phyloP scores from a whole-genome alignment of 2,888 invertebrate species.

The Nephrotoma guestfalica region DNA sequence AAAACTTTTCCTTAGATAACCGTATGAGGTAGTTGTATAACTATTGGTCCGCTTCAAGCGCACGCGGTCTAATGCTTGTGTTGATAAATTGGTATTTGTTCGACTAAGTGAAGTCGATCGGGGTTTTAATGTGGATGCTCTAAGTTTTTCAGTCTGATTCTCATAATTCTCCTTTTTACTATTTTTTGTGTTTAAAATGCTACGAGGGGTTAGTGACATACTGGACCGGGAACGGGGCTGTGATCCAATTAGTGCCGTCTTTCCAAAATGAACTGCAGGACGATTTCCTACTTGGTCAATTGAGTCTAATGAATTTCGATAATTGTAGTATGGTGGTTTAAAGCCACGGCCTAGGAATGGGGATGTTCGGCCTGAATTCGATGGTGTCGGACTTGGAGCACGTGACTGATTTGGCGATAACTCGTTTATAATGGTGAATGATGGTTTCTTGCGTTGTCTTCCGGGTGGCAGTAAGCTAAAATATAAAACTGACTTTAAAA shows the following conservation, averaged over 20 bases:
- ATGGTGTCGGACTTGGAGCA: constrained; percentile 33
- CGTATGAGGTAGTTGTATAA: not conserved
- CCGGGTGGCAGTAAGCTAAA: constrained; percentile 15
- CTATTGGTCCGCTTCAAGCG: not conserved
- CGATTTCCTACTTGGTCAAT: not conserved
- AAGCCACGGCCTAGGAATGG: constrained; percentile 47
- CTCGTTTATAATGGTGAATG: constrained; percentile 54
- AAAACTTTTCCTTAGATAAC: not conserved
- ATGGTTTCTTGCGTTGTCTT: constrained; percentile 46
- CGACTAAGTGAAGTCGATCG: not conserved
- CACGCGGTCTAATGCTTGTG: not conserved
- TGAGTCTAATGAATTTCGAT: constrained; percentile 2
- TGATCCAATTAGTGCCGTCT: not conserved
- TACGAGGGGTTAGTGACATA: not conserved
- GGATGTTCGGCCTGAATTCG: constrained; percentile 37
- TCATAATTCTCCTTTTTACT: not conserved
- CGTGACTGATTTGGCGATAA: constrained; percentile 36
- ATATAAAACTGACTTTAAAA: not conserved
- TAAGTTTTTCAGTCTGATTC: not conserved
- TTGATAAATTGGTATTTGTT: not conserved
- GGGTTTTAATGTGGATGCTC: not conserved
- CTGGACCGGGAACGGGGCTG: not conserved
- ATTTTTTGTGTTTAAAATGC: constrained; percentile 4
- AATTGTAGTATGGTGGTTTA: constrained; percentile 15
- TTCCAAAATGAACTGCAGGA: not conserved